Percentiles rank a stretch among this genome's conserved stretches.
Evolutionary conservation across 2,113 vertebrate species (phyloP).

Genomic region (Notarius quadriscutis): DNA sequence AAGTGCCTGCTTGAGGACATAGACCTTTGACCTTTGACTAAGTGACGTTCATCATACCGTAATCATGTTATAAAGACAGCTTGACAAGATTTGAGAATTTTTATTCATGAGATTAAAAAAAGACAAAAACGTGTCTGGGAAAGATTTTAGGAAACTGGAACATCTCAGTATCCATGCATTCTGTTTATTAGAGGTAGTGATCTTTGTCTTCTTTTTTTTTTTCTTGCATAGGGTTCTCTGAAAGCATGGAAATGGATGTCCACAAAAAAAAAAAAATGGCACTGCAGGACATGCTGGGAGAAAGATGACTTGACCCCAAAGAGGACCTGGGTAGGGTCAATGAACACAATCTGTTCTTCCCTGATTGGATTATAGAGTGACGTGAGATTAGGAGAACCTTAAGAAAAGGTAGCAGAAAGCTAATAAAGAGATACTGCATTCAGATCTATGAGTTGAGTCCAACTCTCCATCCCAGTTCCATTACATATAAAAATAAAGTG

Average conservation of each 20-base stretch:
- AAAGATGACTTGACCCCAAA: slow-evolving; percentile 36
- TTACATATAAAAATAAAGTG: background rate
- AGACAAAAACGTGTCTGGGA: background rate
- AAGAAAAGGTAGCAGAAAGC: slow-evolving; percentile 40
- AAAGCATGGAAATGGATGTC: slow-evolving; percentile 17
- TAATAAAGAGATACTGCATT: slow-evolving; percentile 45
- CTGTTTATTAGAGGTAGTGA: background rate
- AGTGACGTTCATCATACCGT: background rate
- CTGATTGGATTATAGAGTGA: slow-evolving; percentile 52
- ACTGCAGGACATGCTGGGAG: slow-evolving; percentile 16
- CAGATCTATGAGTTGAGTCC: background rate
- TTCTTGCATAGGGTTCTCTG: slow-evolving; percentile 19
- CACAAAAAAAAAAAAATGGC: slow-evolving; percentile 44
- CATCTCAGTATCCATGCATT: background rate
- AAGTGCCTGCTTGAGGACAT: slow-evolving; percentile 16
- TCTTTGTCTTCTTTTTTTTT: slow-evolving; percentile 13
- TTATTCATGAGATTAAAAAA: background rate
- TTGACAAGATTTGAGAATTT: background rate
- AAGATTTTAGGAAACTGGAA: background rate
- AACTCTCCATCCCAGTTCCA: background rate
- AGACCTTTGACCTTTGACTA: slow-evolving; percentile 25
- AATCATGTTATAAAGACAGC: background rate
- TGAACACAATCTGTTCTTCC: slow-evolving; percentile 38
- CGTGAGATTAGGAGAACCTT: slow-evolving; percentile 47
- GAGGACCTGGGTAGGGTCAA: slow-evolving; percentile 36